Evolutionary conservation across 2,797 vertebrate genomes (phyloP).

Genomic region (Oryzias sinensis): DNA sequence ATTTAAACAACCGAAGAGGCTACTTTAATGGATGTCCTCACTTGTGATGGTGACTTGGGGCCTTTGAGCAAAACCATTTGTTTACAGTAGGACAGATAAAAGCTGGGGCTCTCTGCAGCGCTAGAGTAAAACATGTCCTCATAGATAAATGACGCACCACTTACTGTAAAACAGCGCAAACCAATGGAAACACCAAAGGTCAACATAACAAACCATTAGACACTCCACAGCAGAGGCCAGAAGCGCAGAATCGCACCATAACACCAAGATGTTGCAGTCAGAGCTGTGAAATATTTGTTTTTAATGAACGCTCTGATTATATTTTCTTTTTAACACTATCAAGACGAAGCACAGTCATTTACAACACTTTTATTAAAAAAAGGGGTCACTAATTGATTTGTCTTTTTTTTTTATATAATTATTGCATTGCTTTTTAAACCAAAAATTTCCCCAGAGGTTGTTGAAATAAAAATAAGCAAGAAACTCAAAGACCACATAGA

Average conservation of each 20-base stretch:
- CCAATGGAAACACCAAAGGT: constrained; percentile 95
- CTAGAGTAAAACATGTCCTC: constrained; percentile 83
- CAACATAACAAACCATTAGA: constrained; percentile 94
- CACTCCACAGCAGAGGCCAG: constrained; percentile 75
- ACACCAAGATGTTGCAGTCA: background rate
- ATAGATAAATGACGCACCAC: constrained; percentile 78
- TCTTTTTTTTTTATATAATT: too few species aligned
- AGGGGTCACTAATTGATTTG: too few species aligned
- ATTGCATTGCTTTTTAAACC: too few species aligned
- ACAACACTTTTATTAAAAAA: too few species aligned
- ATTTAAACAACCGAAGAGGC: constrained; percentile 66
- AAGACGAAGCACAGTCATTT: too few species aligned
- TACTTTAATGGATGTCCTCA: constrained; percentile 72
- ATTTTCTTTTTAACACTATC: background rate
- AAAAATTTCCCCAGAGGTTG: too few species aligned
- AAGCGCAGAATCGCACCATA: constrained; percentile 22
- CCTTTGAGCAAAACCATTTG: constrained; percentile 76
- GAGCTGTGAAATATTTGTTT: background rate
- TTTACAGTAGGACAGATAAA: constrained; percentile 82
- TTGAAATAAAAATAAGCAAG: too few species aligned
- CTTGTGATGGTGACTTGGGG: constrained; percentile 61
- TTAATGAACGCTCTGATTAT: background rate
- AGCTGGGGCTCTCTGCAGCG: constrained; percentile 75
- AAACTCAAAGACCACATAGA: too few species aligned
- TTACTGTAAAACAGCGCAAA: constrained; percentile 58